Percentiles rank a stretch among this genome's conserved stretches.
phyloP scores from a whole-genome alignment of 2,113 vertebrate genomes.

The Collichthys lucidus region DNA sequence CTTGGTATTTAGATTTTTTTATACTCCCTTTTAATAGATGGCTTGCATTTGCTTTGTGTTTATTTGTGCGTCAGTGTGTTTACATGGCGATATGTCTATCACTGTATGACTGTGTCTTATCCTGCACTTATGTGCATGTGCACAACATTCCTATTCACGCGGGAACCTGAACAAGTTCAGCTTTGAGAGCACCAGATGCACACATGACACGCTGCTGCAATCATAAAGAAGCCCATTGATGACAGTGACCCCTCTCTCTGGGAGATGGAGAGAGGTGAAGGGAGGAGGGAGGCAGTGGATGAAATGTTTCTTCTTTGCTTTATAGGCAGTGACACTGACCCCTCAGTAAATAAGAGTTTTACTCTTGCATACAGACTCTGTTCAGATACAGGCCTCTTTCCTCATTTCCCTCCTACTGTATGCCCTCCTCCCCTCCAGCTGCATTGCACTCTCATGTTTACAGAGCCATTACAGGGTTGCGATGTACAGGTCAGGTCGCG shows the following conservation, averaged over 20 bases:
- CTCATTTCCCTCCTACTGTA: conserved; percentile 27
- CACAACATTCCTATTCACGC: conserved; percentile 50
- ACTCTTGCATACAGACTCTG: conserved; percentile 38
- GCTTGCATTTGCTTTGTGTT: conserved; percentile 5
- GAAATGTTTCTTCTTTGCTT: conserved; percentile 60
- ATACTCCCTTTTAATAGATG: background rate
- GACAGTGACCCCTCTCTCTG: conserved; percentile 63
- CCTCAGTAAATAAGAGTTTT: conserved; percentile 55
- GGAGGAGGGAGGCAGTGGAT: conserved; percentile 48
- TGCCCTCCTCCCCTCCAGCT: conserved; percentile 40
- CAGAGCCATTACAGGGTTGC: conserved; percentile 61
- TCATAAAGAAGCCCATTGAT: conserved; percentile 76
- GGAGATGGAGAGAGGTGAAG: conserved; percentile 46
- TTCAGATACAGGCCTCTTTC: conserved; percentile 46
- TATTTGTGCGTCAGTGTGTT: background rate
- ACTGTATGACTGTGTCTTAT: conserved; percentile 8
- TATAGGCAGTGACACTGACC: conserved; percentile 49
- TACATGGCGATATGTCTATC: background rate
- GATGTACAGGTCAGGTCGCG: conserved; percentile 65
- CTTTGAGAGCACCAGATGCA: conserved; percentile 59
- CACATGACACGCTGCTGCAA: conserved; percentile 55
- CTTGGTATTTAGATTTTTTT: background rate
- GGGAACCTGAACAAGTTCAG: conserved; percentile 57
- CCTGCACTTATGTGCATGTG: conserved; percentile 10
- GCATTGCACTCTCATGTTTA: conserved; percentile 58